Base-by-base conservation (phyloP, 1,140 invertebrate species). In the Sitobion miscanthi region DNA sequence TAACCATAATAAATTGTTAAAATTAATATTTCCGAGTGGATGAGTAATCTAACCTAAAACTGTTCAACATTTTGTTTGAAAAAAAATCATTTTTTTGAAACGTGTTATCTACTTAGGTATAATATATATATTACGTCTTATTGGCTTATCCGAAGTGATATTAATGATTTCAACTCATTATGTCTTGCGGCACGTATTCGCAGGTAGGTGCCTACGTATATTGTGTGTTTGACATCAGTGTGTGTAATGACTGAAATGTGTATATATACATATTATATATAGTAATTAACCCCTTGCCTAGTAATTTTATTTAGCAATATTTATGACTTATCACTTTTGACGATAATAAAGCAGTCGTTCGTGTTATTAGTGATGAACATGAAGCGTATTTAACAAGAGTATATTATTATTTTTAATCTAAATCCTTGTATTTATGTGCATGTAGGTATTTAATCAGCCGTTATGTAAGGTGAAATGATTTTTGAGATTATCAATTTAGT, bases 351-450 rank as follows among this genome's bases (percentile, higher is more conserved):
- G 30, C 8, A 35, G 30, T 25, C 49, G n/a, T 35, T 77, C n/a
- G 21, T 52, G 21, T 89, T 89, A 38, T 54, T 54, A 17, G 11
- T 88, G 86, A 54, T 54, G 87, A 54, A 9, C 49, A 52, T 88
- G 83, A 25, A 86, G 47, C n/a, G 54, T 35, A 88, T 88, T 8
- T 52, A 54, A 47, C 47, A 38, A 23, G 38, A 89, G 52, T 23
- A 35, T 54, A 89, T 86, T 86, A 89, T 86, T 86, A 45, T 54
- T 38, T 54, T 35, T 89, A 54, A 89, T 89, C 87, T 89, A 54
- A 25, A 89, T 30, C 52, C 30, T 89, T 38, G 49, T 14, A 54
- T 25, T 54, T 54, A 54, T 54, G 35, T 38, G 21, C 47, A 52
- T 54, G n/a, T 20, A 85, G 20, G 21, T 45, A 85, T 45, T 88